phyloP scores from a whole-genome alignment of 2,113 vertebrate species.

The Megalops atlanticus region DNA sequence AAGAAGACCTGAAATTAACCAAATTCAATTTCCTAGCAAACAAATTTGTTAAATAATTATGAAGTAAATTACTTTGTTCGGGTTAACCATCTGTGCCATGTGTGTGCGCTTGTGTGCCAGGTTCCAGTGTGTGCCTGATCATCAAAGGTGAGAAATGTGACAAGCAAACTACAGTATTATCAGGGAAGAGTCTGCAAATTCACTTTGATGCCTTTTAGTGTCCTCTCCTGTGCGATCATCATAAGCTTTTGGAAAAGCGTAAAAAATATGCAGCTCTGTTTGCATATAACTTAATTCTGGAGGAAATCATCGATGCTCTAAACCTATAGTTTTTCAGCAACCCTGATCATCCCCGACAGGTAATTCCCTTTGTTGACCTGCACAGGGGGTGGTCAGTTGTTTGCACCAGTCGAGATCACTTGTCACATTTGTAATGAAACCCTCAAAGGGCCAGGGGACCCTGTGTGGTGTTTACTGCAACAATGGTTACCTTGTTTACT shows the following conservation, averaged over 20 bases:
- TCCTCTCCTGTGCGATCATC: neutral
- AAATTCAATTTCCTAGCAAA: too few relatives aligned
- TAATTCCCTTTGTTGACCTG: neutral
- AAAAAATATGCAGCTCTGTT: neutral
- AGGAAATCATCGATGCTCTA: too few relatives aligned
- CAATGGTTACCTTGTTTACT: neutral
- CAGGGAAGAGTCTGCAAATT: neutral
- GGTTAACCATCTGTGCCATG: neutral
- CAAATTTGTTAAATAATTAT: too few relatives aligned
- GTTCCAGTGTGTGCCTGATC: too few relatives aligned
- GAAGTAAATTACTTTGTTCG: neutral
- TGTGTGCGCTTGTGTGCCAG: neutral
- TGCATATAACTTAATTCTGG: too few relatives aligned
- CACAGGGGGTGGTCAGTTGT: neutral
- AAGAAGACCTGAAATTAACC: too few relatives aligned
- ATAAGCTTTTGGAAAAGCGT: too few relatives aligned
- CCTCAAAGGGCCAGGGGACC: neutral
- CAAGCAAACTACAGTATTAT: neutral
- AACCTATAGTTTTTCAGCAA: too few relatives aligned
- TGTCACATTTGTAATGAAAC: neutral
- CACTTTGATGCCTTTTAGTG: neutral
- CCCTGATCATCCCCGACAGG: too few relatives aligned
- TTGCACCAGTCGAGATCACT: too few relatives aligned
- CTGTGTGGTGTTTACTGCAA: neutral
- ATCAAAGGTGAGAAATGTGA: neutral